These are phyloP conservation scores for Alethe castanea DNA, from an alignment of 2,113 vertebrate genomes.

Conservation along the genomic window DNA sequence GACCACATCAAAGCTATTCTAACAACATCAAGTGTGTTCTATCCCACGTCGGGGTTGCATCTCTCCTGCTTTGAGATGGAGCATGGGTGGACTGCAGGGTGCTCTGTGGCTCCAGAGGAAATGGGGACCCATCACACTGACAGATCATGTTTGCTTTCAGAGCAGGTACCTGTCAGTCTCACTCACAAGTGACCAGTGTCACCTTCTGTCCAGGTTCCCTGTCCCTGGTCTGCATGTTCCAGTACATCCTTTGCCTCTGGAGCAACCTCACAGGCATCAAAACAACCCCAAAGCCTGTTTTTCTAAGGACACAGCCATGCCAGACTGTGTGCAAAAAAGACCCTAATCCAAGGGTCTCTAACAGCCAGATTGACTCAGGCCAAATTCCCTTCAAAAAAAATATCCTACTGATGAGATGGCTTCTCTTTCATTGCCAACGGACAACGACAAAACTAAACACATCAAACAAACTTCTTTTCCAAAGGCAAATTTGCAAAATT, in stretches of 20 bases:
- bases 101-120: not conserved
- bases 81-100: accelerated
- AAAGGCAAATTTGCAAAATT: not conserved
- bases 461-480: not conserved
- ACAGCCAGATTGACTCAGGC: not conserved
- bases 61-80: not conserved
- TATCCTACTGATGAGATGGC: not conserved
- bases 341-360: not conserved
- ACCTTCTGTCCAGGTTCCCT: not conserved
- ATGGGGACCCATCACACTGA: not conserved
- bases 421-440: not conserved
- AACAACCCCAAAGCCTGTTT: not conserved
- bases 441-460: not conserved
- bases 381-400: not conserved
- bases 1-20: accelerated
- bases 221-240: not conserved
- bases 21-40: accelerated
- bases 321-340: not conserved
- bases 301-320: not conserved
- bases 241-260: not conserved
- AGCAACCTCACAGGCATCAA: not conserved
- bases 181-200: not conserved
- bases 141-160: not conserved
- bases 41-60: not conserved
- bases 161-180: not conserved